A percentile compares a stretch with the other conserved stretches of the same genome.
Evolutionary conservation across 1,140 invertebrate species (phyloP).

Genomic region (Dysdera silvatica): DNA sequence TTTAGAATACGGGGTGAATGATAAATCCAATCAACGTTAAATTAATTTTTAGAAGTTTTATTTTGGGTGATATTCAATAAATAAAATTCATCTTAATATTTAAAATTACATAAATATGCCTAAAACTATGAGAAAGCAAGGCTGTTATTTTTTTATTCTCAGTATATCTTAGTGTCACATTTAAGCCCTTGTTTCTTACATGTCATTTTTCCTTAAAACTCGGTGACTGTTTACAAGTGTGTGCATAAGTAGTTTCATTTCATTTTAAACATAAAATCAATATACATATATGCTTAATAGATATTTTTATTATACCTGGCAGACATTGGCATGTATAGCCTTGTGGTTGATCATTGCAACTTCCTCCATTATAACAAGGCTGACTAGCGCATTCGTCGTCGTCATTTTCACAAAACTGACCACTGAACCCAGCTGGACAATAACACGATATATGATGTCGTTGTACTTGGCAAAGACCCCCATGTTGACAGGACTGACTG

Average conservation of each 20-base stretch:
- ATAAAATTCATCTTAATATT: too few species aligned
- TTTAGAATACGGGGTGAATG: too few species aligned
- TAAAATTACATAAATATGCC: too few species aligned
- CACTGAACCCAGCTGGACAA: slow-evolving; percentile 90
- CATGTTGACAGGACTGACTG: slow-evolving; percentile 73
- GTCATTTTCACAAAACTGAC: slow-evolving; percentile 83
- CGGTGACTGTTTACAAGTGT: too few species aligned
- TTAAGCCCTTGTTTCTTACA: too few species aligned
- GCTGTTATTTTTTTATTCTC: too few species aligned
- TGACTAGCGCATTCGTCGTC: slow-evolving; percentile 86
- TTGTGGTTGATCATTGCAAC: slow-evolving; percentile 82
- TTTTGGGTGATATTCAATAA: too few species aligned
- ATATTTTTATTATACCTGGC: slow-evolving; percentile 40
- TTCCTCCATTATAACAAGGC: slow-evolving; percentile 86
- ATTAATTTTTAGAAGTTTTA: too few species aligned
- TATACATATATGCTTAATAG: neutral
- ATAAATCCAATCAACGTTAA: too few species aligned
- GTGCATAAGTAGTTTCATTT: neutral
- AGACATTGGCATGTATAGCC: slow-evolving; percentile 79
- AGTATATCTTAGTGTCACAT: too few species aligned
- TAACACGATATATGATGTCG: slow-evolving; percentile 48
- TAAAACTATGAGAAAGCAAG: too few species aligned
- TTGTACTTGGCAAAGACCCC: slow-evolving; percentile 72
- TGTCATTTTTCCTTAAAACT: too few species aligned
- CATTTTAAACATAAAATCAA: neutral